phyloP scores from a whole-genome alignment of 2,113 vertebrate genomes.

The Aspiorhynchus laticeps region DNA sequence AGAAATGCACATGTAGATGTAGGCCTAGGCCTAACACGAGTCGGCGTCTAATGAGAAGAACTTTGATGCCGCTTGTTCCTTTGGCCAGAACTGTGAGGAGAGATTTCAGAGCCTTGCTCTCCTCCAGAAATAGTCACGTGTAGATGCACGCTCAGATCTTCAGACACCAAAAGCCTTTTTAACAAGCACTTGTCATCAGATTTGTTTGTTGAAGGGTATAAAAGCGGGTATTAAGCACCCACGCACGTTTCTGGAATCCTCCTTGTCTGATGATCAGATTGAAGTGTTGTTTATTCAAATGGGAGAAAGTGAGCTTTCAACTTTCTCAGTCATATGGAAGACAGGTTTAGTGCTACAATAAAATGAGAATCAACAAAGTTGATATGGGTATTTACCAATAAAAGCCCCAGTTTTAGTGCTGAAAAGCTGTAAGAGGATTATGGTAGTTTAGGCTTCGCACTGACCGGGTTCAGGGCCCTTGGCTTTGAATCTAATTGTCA shows the following conservation, averaged over 20 bases:
- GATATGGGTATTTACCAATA: conserved; percentile 78
- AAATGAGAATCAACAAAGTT: conserved; percentile 69
- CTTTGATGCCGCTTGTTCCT: background rate
- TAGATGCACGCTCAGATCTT: conserved; percentile 33
- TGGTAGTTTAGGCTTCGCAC: conserved; percentile 47
- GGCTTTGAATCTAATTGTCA: conserved; percentile 72
- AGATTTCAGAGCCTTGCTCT: conserved; percentile 11
- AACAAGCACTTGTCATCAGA: conserved; percentile 68
- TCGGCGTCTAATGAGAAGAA: conserved; percentile 22
- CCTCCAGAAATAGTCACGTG: conserved; percentile 16
- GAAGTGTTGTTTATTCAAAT: conserved; percentile 68
- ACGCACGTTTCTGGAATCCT: conserved; percentile 72
- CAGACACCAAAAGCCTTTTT: conserved; percentile 64
- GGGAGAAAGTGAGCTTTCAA: conserved; percentile 67
- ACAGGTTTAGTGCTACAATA: conserved; percentile 73
- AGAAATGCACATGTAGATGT: conserved; percentile 11
- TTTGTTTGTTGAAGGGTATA: conserved; percentile 69
- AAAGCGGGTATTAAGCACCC: conserved; percentile 69
- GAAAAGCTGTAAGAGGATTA: conserved; percentile 78
- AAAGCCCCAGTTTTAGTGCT: conserved; percentile 64
- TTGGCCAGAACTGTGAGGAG: conserved; percentile 5
- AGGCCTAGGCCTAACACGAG: background rate
- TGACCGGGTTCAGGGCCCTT: conserved; percentile 65
- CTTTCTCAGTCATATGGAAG: conserved; percentile 65
- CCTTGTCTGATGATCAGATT: conserved; percentile 66